Evolutionary conservation across 2,888 invertebrate species (phyloP).

Genomic region (Volucella inflata): DNA sequence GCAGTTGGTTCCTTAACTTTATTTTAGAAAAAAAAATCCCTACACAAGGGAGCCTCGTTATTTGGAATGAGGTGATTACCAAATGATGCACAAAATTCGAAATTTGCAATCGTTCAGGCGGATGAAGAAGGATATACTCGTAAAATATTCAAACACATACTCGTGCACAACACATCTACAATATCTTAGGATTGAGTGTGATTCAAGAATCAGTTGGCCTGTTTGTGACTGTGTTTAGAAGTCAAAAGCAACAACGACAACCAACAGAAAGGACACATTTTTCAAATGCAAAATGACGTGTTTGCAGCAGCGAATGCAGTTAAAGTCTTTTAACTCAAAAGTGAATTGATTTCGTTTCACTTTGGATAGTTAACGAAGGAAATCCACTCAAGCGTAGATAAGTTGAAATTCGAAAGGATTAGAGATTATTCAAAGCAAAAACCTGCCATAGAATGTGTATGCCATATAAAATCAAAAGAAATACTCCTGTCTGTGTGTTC

Average conservation of each 20-base stretch:
- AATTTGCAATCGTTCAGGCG: conserved; percentile 59
- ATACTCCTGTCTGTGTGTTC: conserved; percentile 19
- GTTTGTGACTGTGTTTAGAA: conserved; percentile 37
- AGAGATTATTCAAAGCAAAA: too few species aligned
- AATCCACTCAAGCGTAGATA: conserved; percentile 49
- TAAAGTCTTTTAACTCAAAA: conserved; percentile 51
- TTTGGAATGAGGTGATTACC: conserved; percentile 27
- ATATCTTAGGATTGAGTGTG: background rate
- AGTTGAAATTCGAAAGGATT: conserved; percentile 63
- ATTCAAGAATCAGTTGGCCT: conserved; percentile 21
- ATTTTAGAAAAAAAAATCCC: background rate
- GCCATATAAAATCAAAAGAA: background rate
- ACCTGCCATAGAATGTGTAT: background rate
- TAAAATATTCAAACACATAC: conserved; percentile 50
- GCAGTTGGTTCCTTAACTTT: conserved; percentile 5
- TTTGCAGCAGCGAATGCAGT: conserved; percentile 40
- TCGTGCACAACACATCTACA: too few species aligned
- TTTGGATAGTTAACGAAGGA: conserved; percentile 62
- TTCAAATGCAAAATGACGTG: conserved; percentile 21
- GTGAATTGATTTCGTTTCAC: conserved; percentile 70
- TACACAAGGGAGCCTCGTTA: conserved; percentile 3
- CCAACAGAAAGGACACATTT: conserved; percentile 17
- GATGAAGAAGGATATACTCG: conserved; percentile 59
- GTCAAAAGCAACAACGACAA: background rate
- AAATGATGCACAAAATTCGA: conserved; percentile 72